Percentiles rank a stretch among this genome's conserved stretches.
Conservation (phyloP, 2,888 invertebrate genomes). For the Apamea epomidion region DNA sequence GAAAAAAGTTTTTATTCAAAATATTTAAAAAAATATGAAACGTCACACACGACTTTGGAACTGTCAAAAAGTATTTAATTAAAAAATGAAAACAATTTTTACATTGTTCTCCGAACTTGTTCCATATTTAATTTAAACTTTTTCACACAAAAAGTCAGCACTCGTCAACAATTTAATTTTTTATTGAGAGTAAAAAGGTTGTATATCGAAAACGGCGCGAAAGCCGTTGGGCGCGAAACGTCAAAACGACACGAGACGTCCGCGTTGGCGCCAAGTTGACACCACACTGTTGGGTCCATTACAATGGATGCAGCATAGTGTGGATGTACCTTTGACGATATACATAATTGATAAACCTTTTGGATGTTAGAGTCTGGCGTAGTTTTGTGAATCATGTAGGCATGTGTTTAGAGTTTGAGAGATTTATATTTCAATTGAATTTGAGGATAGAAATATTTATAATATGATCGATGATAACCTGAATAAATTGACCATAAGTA, state of each 20-base stretch:
- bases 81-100: constrained; percentile 56
- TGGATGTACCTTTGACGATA: constrained; percentile 51
- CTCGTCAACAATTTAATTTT: constrained; percentile 45
- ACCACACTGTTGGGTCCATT: constrained; percentile 71
- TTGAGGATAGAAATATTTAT: too few species aligned
- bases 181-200: constrained; percentile 46
- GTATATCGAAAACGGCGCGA: constrained; percentile 59
- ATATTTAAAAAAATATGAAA: constrained; percentile 36
- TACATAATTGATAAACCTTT: constrained; percentile 43
- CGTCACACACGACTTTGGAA: constrained; percentile 47
- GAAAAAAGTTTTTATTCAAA: constrained; percentile 26
- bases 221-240: constrained; percentile 66
- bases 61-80: constrained; percentile 62
- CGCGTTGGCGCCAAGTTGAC: constrained; percentile 71
- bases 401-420: neutral
- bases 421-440: neutral
- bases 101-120: constrained; percentile 44
- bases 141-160: constrained; percentile 53
- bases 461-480: neutral
- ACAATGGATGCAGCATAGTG: constrained; percentile 61
- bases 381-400: constrained; percentile 22
- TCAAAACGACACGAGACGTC: constrained; percentile 73
- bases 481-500: neutral
- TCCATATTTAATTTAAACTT: constrained; percentile 61
- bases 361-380: constrained; percentile 20